phyloP scores from a whole-genome alignment of 2,113 vertebrate species.

The Genyomyrus donnyi region DNA sequence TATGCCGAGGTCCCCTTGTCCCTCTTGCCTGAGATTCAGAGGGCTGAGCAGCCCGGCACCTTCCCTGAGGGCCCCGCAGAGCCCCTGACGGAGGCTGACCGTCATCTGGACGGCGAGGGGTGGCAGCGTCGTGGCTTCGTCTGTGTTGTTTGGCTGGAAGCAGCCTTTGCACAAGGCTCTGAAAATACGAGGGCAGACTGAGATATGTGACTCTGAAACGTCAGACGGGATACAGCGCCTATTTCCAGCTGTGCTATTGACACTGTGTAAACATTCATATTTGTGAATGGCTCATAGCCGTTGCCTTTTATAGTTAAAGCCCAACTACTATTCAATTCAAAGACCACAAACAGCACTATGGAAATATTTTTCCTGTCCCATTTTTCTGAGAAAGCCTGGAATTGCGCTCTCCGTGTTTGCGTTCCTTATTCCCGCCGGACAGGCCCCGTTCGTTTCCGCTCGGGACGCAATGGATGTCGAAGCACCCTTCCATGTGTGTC shows the following conservation, averaged over 20 bases:
- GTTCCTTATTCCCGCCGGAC: background rate
- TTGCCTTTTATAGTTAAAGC: conserved; percentile 16
- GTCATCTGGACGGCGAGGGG: conserved; percentile 28
- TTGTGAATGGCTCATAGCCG: conserved; percentile 8
- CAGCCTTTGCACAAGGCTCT: conserved; percentile 31
- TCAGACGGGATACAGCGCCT: background rate
- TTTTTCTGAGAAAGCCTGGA: background rate
- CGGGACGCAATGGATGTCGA: background rate
- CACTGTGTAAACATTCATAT: conserved; percentile 3
- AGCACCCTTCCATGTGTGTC: background rate
- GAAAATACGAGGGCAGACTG: conserved; percentile 22
- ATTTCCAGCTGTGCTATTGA: background rate
- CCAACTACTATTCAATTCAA: conserved; percentile 16
- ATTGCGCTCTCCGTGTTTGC: background rate
- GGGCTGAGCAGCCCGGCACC: background rate
- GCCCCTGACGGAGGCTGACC: background rate
- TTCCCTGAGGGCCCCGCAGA: background rate
- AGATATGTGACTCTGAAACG: conserved; percentile 14
- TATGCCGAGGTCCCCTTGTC: background rate
- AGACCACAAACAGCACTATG: conserved; percentile 10
- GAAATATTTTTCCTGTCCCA: conserved; percentile 6
- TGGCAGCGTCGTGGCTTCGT: conserved; percentile 3
- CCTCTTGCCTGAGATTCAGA: background rate
- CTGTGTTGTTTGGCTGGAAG: conserved; percentile 27
- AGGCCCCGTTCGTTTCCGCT: background rate